These are phyloP conservation scores for Stegana nigrithorax DNA, from an alignment of 2,888 invertebrate genomes.

Conservation along the genomic window DNA sequence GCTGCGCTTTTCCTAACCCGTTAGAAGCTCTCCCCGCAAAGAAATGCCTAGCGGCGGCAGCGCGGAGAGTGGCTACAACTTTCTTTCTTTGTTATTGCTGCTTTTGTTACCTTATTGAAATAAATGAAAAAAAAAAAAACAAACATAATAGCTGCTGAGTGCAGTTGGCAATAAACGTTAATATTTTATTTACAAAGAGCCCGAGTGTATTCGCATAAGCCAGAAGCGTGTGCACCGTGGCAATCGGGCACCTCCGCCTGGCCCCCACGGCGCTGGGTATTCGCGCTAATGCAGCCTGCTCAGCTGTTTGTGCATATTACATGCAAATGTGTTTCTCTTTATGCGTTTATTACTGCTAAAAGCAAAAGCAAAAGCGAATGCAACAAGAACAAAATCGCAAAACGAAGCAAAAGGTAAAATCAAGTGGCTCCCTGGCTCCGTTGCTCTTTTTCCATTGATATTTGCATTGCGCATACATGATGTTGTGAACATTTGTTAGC, in stretches of 20 bases:
- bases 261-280: too few species aligned
- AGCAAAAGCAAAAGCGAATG: not conserved
- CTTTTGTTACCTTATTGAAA: too few species aligned
- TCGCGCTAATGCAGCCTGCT: not conserved
- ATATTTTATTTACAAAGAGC: constrained; percentile 50
- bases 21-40: too few species aligned
- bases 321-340: not conserved
- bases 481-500: too few species aligned
- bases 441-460: too few species aligned
- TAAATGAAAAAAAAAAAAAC: too few species aligned
- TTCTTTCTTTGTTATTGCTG: too few species aligned
- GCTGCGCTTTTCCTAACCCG: too few species aligned
- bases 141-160: constrained; percentile 46
- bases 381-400: not conserved
- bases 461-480: too few species aligned
- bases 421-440: not conserved
- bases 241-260: constrained; percentile 16
- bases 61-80: too few species aligned
- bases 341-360: not conserved
- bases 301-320: not conserved
- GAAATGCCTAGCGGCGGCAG: too few species aligned
- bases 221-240: constrained; percentile 31
- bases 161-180: constrained; percentile 51
- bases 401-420: not conserved
- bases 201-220: constrained; percentile 27